Conservation (phyloP, 2,888 invertebrate genomes). For the Drosophila niveifrons region DNA sequence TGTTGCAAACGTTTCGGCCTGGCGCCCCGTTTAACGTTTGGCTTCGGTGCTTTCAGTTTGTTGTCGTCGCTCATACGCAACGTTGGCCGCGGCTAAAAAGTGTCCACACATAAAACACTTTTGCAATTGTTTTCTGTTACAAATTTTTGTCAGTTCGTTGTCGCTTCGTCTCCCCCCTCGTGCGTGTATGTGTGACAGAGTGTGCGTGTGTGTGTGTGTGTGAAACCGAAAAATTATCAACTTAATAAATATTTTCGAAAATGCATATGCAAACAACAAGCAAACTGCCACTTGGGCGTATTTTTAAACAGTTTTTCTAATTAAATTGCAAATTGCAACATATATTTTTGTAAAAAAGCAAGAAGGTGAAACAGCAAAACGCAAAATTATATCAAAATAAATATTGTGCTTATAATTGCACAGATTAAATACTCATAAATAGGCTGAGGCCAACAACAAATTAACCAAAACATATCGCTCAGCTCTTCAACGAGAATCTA, state of each 20-base stretch:
- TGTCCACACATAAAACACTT: slow-evolving; percentile 4
- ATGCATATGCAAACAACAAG: slow-evolving; percentile 22
- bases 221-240: slow-evolving; percentile 49
- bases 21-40: slow-evolving; percentile 11
- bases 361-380: not conserved
- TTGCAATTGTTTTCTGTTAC: slow-evolving; percentile 23
- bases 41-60: slow-evolving; percentile 49
- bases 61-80: slow-evolving; percentile 70
- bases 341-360: not conserved
- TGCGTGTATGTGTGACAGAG: slow-evolving; percentile 15
- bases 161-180: slow-evolving; percentile 40
- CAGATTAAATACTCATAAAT: slow-evolving; percentile 51
- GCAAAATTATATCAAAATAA: slow-evolving; percentile 19
- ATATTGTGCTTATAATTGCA: slow-evolving; percentile 46
- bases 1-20: slow-evolving; percentile 40
- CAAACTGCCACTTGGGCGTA: slow-evolving; percentile 32
- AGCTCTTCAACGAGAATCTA: slow-evolving; percentile 15
- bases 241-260: slow-evolving; percentile 36
- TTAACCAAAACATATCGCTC: slow-evolving; percentile 50
- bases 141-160: slow-evolving; percentile 62
- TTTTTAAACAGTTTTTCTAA: slow-evolving; percentile 58
- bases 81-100: slow-evolving; percentile 55
- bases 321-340: slow-evolving; percentile 23
- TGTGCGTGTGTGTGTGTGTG: slow-evolving; percentile 24
- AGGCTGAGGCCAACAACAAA: slow-evolving; percentile 47